Percentiles rank a stretch among this genome's conserved stretches.
Conservation (phyloP, 2,888 invertebrate species). For the Yponomeuta cagnagella region DNA sequence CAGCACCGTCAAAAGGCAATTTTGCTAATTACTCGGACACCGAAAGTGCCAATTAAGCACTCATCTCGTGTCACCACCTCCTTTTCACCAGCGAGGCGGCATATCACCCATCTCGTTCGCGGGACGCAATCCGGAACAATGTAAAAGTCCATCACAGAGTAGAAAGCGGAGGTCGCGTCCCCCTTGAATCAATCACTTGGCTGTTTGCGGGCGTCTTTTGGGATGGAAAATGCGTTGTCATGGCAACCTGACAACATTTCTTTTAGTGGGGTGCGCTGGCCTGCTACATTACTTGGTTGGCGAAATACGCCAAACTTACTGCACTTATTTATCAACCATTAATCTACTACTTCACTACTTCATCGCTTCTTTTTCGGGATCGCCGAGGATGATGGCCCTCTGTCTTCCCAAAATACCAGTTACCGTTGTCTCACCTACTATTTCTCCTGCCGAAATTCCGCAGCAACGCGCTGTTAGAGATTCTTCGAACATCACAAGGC, state of each 20-base stretch:
- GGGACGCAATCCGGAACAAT: background rate
- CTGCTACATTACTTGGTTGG: too few relatives aligned
- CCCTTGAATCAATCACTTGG: conserved; percentile 20
- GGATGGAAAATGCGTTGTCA: background rate
- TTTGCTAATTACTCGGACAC: background rate
- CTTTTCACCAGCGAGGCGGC: background rate
- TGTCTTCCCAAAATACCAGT: too few relatives aligned
- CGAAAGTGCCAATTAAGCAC: background rate
- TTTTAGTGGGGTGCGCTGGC: too few relatives aligned
- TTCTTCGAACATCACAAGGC: background rate
- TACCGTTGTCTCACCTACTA: too few relatives aligned
- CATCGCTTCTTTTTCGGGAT: too few relatives aligned
- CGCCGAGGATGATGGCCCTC: too few relatives aligned
- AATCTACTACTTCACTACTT: too few relatives aligned
- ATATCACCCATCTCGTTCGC: background rate
- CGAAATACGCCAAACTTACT: too few relatives aligned
- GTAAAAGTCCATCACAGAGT: conserved; percentile 14
- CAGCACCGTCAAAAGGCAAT: background rate
- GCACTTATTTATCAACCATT: too few relatives aligned
- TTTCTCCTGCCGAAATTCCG: too few relatives aligned
- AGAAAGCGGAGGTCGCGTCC: conserved; percentile 20
- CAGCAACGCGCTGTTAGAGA: too few relatives aligned
- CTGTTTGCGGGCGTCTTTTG: background rate
- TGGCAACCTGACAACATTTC: background rate
- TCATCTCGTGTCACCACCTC: background rate